Conservation (phyloP, 2,113 vertebrate genomes). For the Pygoscelis antarcticus region DNA sequence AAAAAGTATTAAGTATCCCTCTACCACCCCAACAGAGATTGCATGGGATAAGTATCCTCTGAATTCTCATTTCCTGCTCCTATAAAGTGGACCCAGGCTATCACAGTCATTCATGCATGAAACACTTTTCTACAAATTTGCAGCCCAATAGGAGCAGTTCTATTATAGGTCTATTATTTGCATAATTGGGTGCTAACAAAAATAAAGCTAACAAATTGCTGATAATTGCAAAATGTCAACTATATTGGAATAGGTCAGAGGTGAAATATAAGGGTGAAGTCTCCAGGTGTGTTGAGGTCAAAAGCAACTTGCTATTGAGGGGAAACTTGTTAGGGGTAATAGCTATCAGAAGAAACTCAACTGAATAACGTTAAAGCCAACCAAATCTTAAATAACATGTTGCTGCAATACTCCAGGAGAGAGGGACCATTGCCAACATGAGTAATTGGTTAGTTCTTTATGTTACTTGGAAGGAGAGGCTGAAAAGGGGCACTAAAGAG, state of each 20-base stretch:
- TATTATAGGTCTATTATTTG: constrained; percentile 17
- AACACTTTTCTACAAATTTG: not conserved
- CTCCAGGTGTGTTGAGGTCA: constrained; percentile 84
- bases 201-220: constrained; percentile 86
- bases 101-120: not conserved
- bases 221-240: constrained; percentile 83
- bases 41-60: not conserved
- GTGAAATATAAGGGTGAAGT: constrained; percentile 66
- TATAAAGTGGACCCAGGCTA: not conserved
- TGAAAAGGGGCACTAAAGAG: not conserved
- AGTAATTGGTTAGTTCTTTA: not conserved
- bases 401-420: not conserved
- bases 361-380: not conserved
- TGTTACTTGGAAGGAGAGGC: not conserved
- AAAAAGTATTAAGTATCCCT: not conserved
- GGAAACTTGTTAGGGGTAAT: constrained; percentile 44
- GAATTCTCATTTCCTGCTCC: not conserved
- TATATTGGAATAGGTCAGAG: constrained; percentile 74
- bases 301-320: constrained; percentile 42
- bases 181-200: constrained; percentile 85
- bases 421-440: not conserved
- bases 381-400: not conserved
- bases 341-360: constrained; percentile 19
- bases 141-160: not conserved
- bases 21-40: not conserved